Base-by-base conservation (phyloP, 2,888 invertebrate genomes). In the Rhodophaea formosa region DNA sequence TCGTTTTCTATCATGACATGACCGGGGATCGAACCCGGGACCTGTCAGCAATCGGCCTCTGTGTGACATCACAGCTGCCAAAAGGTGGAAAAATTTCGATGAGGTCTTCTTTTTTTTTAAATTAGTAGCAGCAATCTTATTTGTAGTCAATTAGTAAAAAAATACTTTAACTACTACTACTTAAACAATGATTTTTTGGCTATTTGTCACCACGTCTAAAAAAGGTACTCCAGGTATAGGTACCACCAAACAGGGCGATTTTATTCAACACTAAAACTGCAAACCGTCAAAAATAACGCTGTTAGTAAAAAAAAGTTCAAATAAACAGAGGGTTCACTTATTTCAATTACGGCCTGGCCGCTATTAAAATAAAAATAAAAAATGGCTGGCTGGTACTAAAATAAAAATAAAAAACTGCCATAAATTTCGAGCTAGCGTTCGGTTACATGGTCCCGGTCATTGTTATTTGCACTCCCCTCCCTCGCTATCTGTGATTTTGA, bases 401-500 rank as follows among this genome's bases (percentile, higher is more conserved):
- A 54, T 55, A 53, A 58, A 59, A 52, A 56, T 53, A 30, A 32
- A 53, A 53, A 44, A 53, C 35, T 35, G 35, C 16, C 51, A 51
- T 51, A 44, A 52, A 44, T 52, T 44, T 53, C 35, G 16, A 45
- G 32, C 54, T 45, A 30, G 45, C 32, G 46, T 55, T 55, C 17
- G 45, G 54, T 55, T 45, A 55, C 54, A 55, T 30, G 47, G 29
- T 32, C 45, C 32, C 54, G 54, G 56, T 49, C 46, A 49, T 49
- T 56, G 56, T 47, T 47, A 47, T 56, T 43, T 42, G 49, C 61
- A 29, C 59, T 57, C 67, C 68, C 64, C 56, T 61, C 52, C 57
- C 39, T 8, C 65, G 68, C 66, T 79, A 80, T 82, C 82, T 75
- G 71, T 70, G 67, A 78, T 75, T 74, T 72, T 77, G 78, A 82